phyloP scores from a whole-genome alignment of 1,140 invertebrate genomes.

The Philotrypesis tridentata region DNA sequence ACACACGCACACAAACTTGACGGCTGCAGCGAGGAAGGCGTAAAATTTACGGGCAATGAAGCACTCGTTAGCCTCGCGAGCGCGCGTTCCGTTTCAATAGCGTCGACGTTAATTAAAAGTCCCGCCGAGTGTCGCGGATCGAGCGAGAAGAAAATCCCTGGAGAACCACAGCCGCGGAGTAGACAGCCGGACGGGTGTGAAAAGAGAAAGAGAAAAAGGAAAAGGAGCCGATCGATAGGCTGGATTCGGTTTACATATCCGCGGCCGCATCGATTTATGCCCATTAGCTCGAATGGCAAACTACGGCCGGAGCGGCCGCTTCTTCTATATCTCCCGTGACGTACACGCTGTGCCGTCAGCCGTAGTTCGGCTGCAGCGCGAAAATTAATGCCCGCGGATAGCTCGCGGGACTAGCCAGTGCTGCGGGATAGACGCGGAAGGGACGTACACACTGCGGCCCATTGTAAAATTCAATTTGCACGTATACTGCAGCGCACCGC shows the following conservation, averaged over 20 bases:
- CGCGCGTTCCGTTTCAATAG: conserved; percentile 33
- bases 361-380: not conserved
- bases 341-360: too few species aligned
- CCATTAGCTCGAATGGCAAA: conserved; percentile 43
- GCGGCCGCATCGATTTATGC: conserved; percentile 49
- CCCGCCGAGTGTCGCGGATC: too few species aligned
- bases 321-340: too few species aligned
- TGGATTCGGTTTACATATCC: conserved; percentile 47
- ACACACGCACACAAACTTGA: not conserved
- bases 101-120: conserved; percentile 48
- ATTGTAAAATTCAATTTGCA: conserved; percentile 29
- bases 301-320: too few species aligned
- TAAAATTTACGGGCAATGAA: conserved; percentile 45
- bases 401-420: too few species aligned
- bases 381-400: conserved; percentile 39
- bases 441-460: not conserved
- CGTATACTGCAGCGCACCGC: not conserved
- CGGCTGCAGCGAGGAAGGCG: not conserved
- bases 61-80: conserved; percentile 45
- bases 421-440: not conserved
- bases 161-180: too few species aligned
- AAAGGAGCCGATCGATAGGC: not conserved
- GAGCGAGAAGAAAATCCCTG: not conserved
- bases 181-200: too few species aligned
- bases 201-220: not conserved